phyloP scores from a whole-genome alignment of 1,140 invertebrate genomes.

The Bombus superbus region DNA sequence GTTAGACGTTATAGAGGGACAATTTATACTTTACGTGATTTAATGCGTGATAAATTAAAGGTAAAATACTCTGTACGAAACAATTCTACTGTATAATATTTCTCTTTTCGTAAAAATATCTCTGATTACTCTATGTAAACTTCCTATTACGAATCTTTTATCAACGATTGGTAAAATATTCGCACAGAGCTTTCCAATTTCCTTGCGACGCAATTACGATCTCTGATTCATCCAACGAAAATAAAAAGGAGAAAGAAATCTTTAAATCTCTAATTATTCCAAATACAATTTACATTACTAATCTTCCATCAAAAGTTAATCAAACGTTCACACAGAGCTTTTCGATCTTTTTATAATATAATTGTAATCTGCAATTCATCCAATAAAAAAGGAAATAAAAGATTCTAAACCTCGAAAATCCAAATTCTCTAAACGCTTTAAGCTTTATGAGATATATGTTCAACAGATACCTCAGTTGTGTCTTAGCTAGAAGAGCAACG shows the following conservation, averaged over 20 bases:
- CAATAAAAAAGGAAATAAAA: background rate
- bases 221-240: background rate
- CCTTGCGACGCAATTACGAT: background rate
- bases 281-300: too few relatives aligned
- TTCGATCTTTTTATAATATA: too few relatives aligned
- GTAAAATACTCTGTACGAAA: background rate
- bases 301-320: background rate
- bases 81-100: background rate
- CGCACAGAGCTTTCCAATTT: background rate
- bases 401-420: background rate
- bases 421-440: background rate
- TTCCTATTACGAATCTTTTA: background rate
- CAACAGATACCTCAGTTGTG: constrained; percentile 73
- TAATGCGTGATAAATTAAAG: background rate
- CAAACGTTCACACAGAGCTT: background rate
- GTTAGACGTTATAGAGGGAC: background rate
- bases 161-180: background rate
- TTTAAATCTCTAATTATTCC: background rate
- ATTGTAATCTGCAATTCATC: too few relatives aligned
- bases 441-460: too few relatives aligned
- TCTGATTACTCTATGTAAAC: background rate
- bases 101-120: background rate
- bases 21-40: background rate
- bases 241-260: background rate
- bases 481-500: constrained; percentile 75